Conservation (phyloP, 2,113 vertebrate genomes). For the Arvicanthis niloticus region DNA sequence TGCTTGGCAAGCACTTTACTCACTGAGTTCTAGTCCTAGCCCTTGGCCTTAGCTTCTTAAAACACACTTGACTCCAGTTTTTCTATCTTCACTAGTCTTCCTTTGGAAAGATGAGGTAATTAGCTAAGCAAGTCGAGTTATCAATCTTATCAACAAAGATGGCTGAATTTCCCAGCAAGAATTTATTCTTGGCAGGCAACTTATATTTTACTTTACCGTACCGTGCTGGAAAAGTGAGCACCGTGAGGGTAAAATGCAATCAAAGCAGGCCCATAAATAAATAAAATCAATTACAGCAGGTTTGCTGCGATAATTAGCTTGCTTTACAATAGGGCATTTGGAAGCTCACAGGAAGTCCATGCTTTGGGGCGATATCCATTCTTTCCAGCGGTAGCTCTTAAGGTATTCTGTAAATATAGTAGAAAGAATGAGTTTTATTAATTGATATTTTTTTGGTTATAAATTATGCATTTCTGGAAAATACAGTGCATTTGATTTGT, state of each 20-base stretch:
- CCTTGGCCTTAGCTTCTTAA: background rate
- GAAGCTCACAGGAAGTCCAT: constrained; percentile 69
- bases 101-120: constrained; percentile 8
- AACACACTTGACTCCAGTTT: background rate
- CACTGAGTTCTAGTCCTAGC: background rate
- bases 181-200: constrained; percentile 25
- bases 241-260: constrained; percentile 60
- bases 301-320: constrained; percentile 81
- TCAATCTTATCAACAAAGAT: background rate
- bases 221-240: constrained; percentile 36
- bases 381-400: constrained; percentile 67
- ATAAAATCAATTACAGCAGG: constrained; percentile 80
- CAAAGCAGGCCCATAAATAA: constrained; percentile 77
- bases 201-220: constrained; percentile 51
- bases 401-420: constrained; percentile 76
- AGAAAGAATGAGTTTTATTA: constrained; percentile 75
- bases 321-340: constrained; percentile 78
- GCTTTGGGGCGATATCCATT: constrained; percentile 78
- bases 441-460: constrained; percentile 75
- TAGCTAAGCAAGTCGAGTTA: background rate
- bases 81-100: background rate
- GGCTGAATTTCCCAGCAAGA: constrained; percentile 32
- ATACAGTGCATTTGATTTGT: constrained; percentile 70
- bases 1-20: background rate
- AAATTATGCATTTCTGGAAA: constrained; percentile 80